Conservation (phyloP, 2,797 vertebrate species). For the Scyliorhinus canicula region DNA sequence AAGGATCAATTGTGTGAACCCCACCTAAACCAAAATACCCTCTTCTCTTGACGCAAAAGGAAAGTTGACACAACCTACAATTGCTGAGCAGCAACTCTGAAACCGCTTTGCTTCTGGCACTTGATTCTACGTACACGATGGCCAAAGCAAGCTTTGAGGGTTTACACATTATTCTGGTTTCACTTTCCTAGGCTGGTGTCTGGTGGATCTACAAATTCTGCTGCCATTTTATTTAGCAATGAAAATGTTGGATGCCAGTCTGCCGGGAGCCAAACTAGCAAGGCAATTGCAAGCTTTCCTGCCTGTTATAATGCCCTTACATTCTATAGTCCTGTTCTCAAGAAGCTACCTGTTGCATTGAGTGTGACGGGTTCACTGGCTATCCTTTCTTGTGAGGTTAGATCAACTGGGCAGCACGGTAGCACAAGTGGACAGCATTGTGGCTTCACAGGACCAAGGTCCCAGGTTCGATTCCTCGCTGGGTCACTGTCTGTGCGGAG, state of each 20-base stretch:
- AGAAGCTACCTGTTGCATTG: too few species aligned
- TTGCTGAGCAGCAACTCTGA: neutral
- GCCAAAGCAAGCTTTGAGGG: neutral
- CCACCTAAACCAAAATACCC: neutral
- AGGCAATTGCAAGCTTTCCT: too few species aligned
- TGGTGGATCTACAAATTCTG: neutral
- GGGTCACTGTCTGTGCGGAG: too few species aligned
- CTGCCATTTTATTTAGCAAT: neutral
- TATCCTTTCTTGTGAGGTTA: too few species aligned
- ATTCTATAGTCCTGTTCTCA: too few species aligned
- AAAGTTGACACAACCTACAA: neutral
- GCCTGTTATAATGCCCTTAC: too few species aligned
- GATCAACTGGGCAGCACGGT: too few species aligned
- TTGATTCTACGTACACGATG: neutral
- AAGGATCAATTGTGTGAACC: neutral
- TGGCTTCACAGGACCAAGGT: too few species aligned
- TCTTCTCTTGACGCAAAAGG: neutral
- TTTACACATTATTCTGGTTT: neutral
- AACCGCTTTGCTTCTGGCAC: neutral
- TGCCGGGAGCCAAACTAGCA: neutral
- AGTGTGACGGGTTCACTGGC: too few species aligned
- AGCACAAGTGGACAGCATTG: too few species aligned
- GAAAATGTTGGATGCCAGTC: neutral
- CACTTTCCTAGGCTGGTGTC: neutral
- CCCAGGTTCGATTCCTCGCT: too few species aligned